Evolutionary conservation across 1,140 invertebrate genomes (phyloP).

Genomic region (Zaprionus inermis): DNA sequence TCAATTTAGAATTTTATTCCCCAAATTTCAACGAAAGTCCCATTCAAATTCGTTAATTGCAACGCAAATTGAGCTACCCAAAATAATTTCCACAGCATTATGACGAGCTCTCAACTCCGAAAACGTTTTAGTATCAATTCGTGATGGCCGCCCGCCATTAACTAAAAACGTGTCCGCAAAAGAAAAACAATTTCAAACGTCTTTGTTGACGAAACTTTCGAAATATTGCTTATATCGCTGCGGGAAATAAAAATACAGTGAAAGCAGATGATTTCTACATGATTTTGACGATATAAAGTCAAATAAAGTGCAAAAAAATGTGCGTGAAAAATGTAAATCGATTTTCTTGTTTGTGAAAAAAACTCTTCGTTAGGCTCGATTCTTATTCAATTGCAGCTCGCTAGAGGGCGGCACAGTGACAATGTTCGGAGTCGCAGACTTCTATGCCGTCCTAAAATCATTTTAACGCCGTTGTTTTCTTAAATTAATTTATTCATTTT

Average conservation of each 20-base stretch:
- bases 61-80: slow-evolving; percentile 53
- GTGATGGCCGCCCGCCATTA: slow-evolving; percentile 78
- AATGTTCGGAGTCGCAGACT: slow-evolving; percentile 57
- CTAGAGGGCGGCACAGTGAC: slow-evolving; percentile 49
- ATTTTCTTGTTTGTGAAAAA: slow-evolving; percentile 82
- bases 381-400: slow-evolving; percentile 34
- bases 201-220: slow-evolving; percentile 63
- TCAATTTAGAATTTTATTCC: slow-evolving; percentile 51
- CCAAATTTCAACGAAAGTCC: slow-evolving; percentile 52
- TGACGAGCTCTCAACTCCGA: slow-evolving; percentile 66
- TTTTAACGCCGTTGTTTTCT: slow-evolving; percentile 30
- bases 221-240: slow-evolving; percentile 66
- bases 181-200: slow-evolving; percentile 77
- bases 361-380: slow-evolving; percentile 54
- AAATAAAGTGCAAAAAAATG: slow-evolving; percentile 67
- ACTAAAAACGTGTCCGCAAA: slow-evolving; percentile 83
- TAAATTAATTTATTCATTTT: slow-evolving; percentile 20
- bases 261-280: slow-evolving; percentile 53
- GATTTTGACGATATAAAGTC: slow-evolving; percentile 22
- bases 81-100: slow-evolving; percentile 69
- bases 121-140: slow-evolving; percentile 67
- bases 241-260: slow-evolving; percentile 61
- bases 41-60: slow-evolving; percentile 51
- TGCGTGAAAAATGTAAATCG: slow-evolving; percentile 83
- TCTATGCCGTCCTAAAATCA: slow-evolving; percentile 34